A percentile compares a stretch with the other conserved stretches of the same genome.
phyloP scores from a whole-genome alignment of 53 echinoderm and acorn worm genomes.

The Crossaster papposus region DNA sequence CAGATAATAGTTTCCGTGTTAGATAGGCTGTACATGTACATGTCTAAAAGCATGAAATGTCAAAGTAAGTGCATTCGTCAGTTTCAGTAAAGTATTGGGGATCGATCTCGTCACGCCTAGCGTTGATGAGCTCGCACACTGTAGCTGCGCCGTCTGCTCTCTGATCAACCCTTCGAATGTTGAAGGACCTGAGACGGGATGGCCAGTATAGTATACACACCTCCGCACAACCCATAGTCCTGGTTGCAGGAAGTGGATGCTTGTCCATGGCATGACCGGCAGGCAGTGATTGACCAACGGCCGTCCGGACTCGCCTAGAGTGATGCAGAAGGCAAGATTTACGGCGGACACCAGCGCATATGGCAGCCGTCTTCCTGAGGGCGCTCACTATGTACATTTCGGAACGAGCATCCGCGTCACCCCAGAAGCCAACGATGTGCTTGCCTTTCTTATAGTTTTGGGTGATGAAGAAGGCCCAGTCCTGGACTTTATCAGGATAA shows the following conservation, averaged over 20 bases:
- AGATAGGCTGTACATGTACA: too few species aligned
- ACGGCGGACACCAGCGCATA: not conserved
- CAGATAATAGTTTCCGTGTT: too few species aligned
- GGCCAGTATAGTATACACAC: too few species aligned
- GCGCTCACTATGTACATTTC: not conserved
- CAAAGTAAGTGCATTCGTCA: not conserved
- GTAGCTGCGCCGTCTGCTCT: not conserved
- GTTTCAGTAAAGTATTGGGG: not conserved
- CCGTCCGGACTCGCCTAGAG: not conserved
- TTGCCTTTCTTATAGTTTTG: not conserved
- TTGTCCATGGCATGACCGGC: not conserved
- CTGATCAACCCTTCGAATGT: not conserved
- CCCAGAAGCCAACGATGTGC: not conserved
- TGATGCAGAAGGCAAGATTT: not conserved
- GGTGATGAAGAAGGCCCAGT: conserved; percentile 10
- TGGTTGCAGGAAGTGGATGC: not conserved
- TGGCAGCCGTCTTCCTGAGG: not conserved
- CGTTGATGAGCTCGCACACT: not conserved
- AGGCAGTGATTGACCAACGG: not conserved
- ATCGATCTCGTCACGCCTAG: not conserved
- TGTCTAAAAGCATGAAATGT: not conserved
- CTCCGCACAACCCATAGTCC: not conserved
- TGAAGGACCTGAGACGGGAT: not conserved
- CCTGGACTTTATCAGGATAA: not conserved
- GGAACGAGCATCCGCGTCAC: not conserved